Conservation (phyloP, 1,140 invertebrate genomes). For the Brachionus sp. region DNA sequence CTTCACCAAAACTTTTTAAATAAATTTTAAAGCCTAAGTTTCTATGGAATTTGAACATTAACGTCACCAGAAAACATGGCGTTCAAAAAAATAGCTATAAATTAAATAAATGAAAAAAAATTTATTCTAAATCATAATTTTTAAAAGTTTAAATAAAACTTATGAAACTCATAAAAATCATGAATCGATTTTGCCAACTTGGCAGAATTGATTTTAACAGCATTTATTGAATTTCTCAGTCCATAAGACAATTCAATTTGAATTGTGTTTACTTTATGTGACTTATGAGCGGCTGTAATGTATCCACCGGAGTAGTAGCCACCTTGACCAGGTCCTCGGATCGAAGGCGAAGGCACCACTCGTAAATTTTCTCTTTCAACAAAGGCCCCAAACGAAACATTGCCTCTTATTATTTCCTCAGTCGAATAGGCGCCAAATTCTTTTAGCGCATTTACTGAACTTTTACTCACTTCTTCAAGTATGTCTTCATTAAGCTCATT, state of each 20-base stretch:
- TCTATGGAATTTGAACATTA: too few relatives aligned
- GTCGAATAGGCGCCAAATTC: neutral
- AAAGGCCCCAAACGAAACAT: neutral
- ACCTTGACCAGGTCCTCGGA: slow-evolving; percentile 21
- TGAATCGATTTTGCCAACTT: slow-evolving; percentile 24
- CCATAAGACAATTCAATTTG: slow-evolving; percentile 1
- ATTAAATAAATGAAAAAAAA: too few relatives aligned
- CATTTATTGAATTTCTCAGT: neutral
- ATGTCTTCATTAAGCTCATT: neutral
- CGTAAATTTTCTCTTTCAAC: slow-evolving; percentile 13
- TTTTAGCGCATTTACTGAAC: neutral
- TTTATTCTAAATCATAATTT: too few relatives aligned
- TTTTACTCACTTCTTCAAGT: neutral
- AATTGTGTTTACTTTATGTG: neutral
- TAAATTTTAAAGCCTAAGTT: too few relatives aligned
- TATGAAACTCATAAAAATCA: slow-evolving; percentile 39
- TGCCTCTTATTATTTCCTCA: neutral
- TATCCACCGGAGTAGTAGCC: slow-evolving; percentile 45
- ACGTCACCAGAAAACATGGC: too few relatives aligned
- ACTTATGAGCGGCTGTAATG: neutral
- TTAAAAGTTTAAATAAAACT: slow-evolving; percentile 1
- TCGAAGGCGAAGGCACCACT: slow-evolving; percentile 47
- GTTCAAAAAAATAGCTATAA: too few relatives aligned
- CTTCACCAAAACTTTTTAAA: too few relatives aligned
- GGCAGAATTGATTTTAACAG: neutral